Percentiles rank a stretch among this genome's conserved stretches.
Evolutionary conservation across 1,140 invertebrate species (phyloP).

Genomic region (Hydropsyche tenuis): DNA sequence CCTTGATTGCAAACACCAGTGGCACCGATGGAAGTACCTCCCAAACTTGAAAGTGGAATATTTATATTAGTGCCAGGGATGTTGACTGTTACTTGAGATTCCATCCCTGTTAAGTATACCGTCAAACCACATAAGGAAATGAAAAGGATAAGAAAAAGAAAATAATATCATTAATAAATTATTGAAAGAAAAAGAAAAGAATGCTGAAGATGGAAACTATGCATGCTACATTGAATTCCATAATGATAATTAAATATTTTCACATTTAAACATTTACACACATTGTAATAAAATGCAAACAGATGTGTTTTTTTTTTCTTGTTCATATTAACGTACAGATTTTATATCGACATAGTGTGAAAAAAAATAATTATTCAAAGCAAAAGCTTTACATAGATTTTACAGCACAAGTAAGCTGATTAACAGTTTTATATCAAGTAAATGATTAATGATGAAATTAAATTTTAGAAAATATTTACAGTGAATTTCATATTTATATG

Average conservation of each 20-base stretch:
- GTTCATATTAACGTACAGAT: too few species aligned
- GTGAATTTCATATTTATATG: too few species aligned
- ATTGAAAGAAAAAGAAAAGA: conserved; percentile 42
- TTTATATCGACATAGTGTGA: too few species aligned
- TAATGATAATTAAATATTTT: too few species aligned
- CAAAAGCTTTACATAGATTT: conserved; percentile 7
- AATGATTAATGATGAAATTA: too few species aligned
- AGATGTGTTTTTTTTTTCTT: too few species aligned
- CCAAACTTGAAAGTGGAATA: conserved; percentile 61
- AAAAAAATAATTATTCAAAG: background rate
- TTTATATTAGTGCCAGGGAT: conserved; percentile 67
- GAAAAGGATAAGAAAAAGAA: conserved; percentile 49
- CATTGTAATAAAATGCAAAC: too few species aligned
- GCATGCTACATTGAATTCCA: conserved; percentile 24
- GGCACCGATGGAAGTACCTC: conserved; percentile 27
- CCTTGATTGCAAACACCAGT: conserved; percentile 53
- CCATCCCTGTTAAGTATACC: conserved; percentile 56
- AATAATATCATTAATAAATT: conserved; percentile 49
- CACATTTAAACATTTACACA: too few species aligned
- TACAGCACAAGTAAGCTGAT: conserved; percentile 1
- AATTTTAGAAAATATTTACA: too few species aligned
- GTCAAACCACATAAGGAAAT: conserved; percentile 40
- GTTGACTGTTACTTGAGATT: conserved; percentile 61
- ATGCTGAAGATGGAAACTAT: conserved; percentile 10
- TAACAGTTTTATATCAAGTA: background rate